Evolutionary conservation across 2,113 vertebrate species (phyloP).

Genomic region (Atrichornis clamosus): DNA sequence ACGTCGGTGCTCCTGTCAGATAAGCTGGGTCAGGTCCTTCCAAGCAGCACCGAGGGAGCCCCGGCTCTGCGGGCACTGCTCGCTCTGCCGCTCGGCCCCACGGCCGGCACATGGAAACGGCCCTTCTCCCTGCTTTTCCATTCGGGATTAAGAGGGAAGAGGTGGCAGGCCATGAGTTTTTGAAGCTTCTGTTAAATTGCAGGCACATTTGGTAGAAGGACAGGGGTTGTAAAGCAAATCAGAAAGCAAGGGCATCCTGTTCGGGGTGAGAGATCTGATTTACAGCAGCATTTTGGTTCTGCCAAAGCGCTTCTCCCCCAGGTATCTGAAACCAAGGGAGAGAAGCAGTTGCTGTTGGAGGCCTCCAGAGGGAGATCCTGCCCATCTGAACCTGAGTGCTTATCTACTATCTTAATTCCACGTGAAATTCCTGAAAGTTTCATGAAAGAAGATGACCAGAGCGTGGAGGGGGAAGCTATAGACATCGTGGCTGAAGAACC

Average conservation of each 20-base stretch:
- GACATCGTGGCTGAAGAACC: neutral
- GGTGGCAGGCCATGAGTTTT: neutral
- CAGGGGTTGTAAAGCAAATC: neutral
- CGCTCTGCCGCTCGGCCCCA: neutral
- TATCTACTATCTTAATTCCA: neutral
- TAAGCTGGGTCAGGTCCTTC: fast-evolving
- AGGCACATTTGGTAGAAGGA: neutral
- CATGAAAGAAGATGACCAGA: neutral
- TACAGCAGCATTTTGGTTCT: neutral
- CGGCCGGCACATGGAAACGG: fast-evolving
- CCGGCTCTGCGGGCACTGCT: neutral
- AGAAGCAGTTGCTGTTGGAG: neutral
- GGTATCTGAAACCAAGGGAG: neutral
- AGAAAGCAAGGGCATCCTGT: neutral
- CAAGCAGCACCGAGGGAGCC: neutral
- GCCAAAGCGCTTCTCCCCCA: neutral
- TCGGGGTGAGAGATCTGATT: fast-evolving
- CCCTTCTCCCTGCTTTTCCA: neutral
- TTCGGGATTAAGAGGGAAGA: fast-evolving
- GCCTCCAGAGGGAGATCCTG: conserved; percentile 44
- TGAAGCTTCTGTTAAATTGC: neutral
- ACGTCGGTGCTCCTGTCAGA: fast-evolving
- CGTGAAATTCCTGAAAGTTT: neutral
- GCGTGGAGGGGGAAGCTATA: neutral
- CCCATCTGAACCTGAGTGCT: neutral